These are phyloP conservation scores for Antrozous pallidus DNA, from an alignment of 2,797 vertebrate species.

Conservation along the genomic window DNA sequence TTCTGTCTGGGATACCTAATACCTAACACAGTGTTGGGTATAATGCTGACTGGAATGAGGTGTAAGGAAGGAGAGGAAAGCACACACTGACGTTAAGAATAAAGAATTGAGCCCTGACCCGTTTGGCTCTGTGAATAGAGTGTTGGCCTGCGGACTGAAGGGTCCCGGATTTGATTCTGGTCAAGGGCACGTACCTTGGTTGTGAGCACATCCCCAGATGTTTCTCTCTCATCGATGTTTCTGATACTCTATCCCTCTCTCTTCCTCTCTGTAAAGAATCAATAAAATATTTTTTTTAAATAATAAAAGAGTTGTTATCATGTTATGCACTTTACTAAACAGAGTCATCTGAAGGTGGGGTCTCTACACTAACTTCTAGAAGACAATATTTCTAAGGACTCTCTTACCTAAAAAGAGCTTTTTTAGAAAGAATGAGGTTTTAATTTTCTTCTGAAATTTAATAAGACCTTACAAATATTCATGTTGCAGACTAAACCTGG, in stretches of 20 bases:
- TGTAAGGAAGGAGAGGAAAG: background rate
- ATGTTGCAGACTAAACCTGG: slow-evolving; percentile 83
- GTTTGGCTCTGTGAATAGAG: too few species aligned
- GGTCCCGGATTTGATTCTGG: too few species aligned
- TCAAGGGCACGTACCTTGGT: too few species aligned
- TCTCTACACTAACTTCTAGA: background rate
- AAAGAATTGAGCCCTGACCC: background rate
- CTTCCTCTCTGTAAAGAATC: too few species aligned
- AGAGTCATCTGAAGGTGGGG: background rate
- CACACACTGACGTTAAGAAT: background rate
- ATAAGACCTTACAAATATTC: slow-evolving; percentile 49
- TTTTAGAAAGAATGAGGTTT: slow-evolving; percentile 45
- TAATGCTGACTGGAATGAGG: background rate
- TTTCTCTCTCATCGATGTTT: too few species aligned
- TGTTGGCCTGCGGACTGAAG: too few species aligned
- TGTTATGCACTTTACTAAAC: background rate
- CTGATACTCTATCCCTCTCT: too few species aligned
- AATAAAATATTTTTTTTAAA: background rate
- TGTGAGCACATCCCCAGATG: too few species aligned
- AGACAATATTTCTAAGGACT: slow-evolving; percentile 3
- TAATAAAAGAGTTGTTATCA: background rate
- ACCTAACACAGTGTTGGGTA: background rate
- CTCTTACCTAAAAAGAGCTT: background rate
- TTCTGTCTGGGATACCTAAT: background rate
- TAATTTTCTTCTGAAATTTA: slow-evolving; percentile 26